phyloP scores from a whole-genome alignment of 2,888 invertebrate species.

The Norana najaformis region DNA sequence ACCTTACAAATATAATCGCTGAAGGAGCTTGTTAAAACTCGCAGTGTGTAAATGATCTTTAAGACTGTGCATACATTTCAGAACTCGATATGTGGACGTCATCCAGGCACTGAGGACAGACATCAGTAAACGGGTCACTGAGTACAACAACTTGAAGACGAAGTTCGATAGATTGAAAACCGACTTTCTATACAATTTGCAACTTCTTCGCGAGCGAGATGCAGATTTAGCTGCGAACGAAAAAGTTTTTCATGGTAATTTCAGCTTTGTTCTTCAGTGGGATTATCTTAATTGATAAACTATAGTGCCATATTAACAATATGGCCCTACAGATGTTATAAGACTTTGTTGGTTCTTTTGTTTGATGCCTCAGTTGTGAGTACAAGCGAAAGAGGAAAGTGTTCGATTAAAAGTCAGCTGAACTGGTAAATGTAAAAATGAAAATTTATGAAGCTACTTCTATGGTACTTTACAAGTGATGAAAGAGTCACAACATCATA shows the following conservation, averaged over 20 bases:
- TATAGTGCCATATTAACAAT: background rate
- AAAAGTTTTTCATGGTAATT: constrained; percentile 37
- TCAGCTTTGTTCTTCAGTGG: background rate
- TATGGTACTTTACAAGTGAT: too few species aligned
- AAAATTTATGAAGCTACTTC: too few species aligned
- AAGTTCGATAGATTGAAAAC: constrained; percentile 58
- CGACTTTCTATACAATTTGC: constrained; percentile 62
- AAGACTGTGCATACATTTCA: background rate
- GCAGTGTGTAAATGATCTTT: background rate
- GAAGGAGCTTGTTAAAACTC: background rate
- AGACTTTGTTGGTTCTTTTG: too few species aligned
- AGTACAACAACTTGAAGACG: constrained; percentile 49
- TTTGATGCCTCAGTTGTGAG: too few species aligned
- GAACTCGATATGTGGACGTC: constrained; percentile 2
- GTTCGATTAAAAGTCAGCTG: background rate
- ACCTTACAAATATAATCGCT: background rate
- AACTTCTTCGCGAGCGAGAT: constrained; percentile 58
- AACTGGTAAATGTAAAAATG: background rate
- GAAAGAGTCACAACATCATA: too few species aligned
- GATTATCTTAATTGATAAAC: too few species aligned
- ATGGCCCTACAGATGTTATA: background rate
- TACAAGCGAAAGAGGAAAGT: too few species aligned
- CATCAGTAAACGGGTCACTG: background rate
- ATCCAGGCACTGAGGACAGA: background rate
- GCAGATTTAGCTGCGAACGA: constrained; percentile 59